These are phyloP conservation scores for Phenganax subtilis DNA, from an alignment of 92 coral and sea anemone genomes.

Conservation along the genomic window DNA sequence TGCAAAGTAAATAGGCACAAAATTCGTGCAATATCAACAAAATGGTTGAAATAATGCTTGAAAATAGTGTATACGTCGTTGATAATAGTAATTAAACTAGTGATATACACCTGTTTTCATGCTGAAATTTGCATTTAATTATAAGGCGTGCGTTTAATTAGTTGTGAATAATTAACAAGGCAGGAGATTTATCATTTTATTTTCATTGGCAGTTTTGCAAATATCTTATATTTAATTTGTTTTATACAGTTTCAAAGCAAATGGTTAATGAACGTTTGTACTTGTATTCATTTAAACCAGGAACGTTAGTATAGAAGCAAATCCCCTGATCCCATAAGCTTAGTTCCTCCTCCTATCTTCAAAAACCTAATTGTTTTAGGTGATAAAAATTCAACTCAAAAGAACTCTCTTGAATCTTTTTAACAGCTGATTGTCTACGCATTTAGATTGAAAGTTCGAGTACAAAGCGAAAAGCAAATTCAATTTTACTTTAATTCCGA, in stretches of 20 bases:
- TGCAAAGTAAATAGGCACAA: neutral
- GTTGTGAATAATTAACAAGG: neutral
- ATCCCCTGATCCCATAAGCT: too few species aligned
- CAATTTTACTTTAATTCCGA: neutral
- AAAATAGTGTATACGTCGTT: neutral
- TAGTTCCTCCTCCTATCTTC: too few species aligned
- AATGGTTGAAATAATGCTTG: neutral
- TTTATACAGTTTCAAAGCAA: too few species aligned
- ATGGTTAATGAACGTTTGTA: too few species aligned
- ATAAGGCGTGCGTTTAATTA: neutral
- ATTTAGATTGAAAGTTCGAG: too few species aligned
- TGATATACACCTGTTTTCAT: neutral
- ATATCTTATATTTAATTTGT: too few species aligned
- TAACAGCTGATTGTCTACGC: too few species aligned
- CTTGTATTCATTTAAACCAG: too few species aligned
- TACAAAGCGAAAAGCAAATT: neutral
- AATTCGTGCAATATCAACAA: neutral
- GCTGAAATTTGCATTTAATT: slow-evolving; percentile 19
- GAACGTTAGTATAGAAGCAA: too few species aligned
- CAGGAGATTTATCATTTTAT: neutral
- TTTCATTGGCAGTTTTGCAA: neutral
- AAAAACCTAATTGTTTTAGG: neutral
- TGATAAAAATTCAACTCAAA: neutral
- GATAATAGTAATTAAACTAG: neutral
- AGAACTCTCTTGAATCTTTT: neutral